phyloP scores from a whole-genome alignment of 2,797 vertebrate genomes.

The Chromobotia macracanthus region DNA sequence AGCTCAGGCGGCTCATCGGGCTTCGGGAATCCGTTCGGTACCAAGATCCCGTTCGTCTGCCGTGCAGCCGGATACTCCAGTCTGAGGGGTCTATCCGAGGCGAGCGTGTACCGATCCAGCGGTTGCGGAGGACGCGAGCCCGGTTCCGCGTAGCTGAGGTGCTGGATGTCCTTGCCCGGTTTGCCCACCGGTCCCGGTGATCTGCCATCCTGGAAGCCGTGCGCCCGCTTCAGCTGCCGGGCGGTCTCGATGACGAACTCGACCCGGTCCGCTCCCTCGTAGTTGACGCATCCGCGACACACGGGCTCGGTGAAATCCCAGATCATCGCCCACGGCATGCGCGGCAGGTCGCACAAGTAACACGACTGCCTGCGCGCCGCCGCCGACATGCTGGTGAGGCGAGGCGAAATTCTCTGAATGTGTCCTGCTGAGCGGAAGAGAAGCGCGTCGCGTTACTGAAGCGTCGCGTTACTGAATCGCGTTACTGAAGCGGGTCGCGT shows the following conservation, averaged over 20 bases:
- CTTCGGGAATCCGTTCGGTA: slow-evolving; percentile 91
- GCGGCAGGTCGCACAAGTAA: slow-evolving; percentile 89
- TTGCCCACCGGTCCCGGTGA: slow-evolving; percentile 71
- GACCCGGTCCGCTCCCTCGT: slow-evolving; percentile 89
- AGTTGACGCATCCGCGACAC: slow-evolving; percentile 91
- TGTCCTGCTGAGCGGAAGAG: slow-evolving; percentile 47
- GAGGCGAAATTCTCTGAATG: slow-evolving; percentile 63
- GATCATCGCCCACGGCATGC: slow-evolving; percentile 95
- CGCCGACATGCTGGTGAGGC: slow-evolving; percentile 80
- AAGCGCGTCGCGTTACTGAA: no score
- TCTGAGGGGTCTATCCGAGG: slow-evolving; percentile 80
- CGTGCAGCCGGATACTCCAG: slow-evolving; percentile 75
- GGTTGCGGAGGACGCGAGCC: slow-evolving; percentile 80
- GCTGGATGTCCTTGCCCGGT: slow-evolving; percentile 71
- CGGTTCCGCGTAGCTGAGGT: slow-evolving; percentile 71
- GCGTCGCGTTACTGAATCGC: no score
- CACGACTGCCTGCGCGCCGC: slow-evolving; percentile 89
- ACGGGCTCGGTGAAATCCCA: slow-evolving; percentile 92
- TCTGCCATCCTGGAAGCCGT: slow-evolving; percentile 86
- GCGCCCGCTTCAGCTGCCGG: slow-evolving; percentile 88
- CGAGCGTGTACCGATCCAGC: slow-evolving; percentile 86
- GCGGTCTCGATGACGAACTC: slow-evolving; percentile 90
- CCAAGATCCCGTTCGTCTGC: slow-evolving; percentile 86
- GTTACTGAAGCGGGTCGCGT: no score
- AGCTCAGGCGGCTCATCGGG: slow-evolving; percentile 91